phyloP scores from a whole-genome alignment of 2,797 vertebrate genomes.

The Melanotaenia maccullochi region DNA sequence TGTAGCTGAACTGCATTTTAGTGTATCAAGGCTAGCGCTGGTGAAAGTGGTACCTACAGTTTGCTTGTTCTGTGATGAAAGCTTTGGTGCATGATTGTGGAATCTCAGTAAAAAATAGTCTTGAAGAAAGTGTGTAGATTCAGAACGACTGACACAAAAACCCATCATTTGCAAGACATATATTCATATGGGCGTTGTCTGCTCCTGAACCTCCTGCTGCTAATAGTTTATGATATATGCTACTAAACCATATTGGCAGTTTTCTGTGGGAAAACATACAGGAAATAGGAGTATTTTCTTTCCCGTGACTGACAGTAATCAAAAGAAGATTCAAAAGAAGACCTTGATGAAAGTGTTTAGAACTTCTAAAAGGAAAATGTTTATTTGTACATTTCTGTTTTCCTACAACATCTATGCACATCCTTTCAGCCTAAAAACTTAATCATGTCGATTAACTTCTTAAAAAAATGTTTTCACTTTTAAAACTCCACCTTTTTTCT shows the following conservation, averaged over 20 bases:
- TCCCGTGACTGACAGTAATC: not conserved
- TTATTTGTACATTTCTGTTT: not conserved
- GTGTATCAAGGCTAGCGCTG: constrained; percentile 19
- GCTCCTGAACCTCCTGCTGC: not conserved
- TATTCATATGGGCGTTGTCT: constrained; percentile 14
- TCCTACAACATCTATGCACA: not conserved
- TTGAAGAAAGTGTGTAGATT: constrained; percentile 14
- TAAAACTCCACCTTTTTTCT: not conserved
- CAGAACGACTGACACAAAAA: constrained; percentile 30
- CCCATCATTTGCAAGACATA: constrained; percentile 39
- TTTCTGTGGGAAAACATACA: constrained; percentile 17
- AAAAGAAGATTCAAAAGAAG: not conserved
- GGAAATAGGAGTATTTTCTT: not conserved
- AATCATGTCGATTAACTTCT: not conserved
- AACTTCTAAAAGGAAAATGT: not conserved
- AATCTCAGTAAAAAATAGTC: constrained; percentile 27
- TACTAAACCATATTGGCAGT: not conserved
- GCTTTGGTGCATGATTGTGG: constrained; percentile 12
- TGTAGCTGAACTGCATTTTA: constrained; percentile 23
- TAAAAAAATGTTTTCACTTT: not conserved
- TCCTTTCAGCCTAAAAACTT: not conserved
- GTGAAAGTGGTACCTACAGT: constrained; percentile 49
- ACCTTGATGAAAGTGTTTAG: not conserved
- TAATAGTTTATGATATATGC: not conserved
- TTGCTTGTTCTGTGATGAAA: constrained; percentile 22